Conservation (phyloP, 2,888 invertebrate species). For the Omphaloscelis lunosa region DNA sequence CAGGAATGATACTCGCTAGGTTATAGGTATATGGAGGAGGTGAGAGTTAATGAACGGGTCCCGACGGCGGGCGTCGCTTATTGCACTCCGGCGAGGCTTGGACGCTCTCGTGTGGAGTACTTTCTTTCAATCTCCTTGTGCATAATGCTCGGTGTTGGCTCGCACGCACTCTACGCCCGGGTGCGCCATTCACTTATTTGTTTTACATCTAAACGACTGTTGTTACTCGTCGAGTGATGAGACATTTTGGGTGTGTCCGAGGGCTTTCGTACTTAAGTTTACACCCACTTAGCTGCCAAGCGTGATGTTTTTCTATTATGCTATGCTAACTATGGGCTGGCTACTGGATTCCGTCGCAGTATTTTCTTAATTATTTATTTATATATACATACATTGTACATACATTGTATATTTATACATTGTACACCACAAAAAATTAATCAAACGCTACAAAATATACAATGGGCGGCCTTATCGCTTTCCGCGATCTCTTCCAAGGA, state of each 20-base stretch:
- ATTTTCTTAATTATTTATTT: slow-evolving; percentile 33
- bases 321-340: slow-evolving; percentile 60
- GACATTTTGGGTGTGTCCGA: slow-evolving; percentile 84
- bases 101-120: slow-evolving; percentile 88
- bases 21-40: slow-evolving; percentile 84
- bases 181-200: slow-evolving; percentile 87
- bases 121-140: slow-evolving; percentile 89
- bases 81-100: slow-evolving; percentile 86
- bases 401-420: no score
- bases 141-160: slow-evolving; percentile 87
- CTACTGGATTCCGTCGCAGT: slow-evolving; percentile 60
- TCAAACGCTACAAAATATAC: no score
- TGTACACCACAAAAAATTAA: no score
- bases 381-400: no score
- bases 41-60: slow-evolving; percentile 87
- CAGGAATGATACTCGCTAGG: slow-evolving; percentile 74
- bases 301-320: slow-evolving; percentile 77
- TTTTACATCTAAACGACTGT: slow-evolving; percentile 86
- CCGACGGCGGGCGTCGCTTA: slow-evolving; percentile 86
- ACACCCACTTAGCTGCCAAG: slow-evolving; percentile 81
- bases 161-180: slow-evolving; percentile 84
- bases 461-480: no score
- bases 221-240: slow-evolving; percentile 79
- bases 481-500: no score
- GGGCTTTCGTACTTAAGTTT: slow-evolving; percentile 80